phyloP scores from a whole-genome alignment of 2,113 vertebrate genomes.

The Muntiacus reevesi region DNA sequence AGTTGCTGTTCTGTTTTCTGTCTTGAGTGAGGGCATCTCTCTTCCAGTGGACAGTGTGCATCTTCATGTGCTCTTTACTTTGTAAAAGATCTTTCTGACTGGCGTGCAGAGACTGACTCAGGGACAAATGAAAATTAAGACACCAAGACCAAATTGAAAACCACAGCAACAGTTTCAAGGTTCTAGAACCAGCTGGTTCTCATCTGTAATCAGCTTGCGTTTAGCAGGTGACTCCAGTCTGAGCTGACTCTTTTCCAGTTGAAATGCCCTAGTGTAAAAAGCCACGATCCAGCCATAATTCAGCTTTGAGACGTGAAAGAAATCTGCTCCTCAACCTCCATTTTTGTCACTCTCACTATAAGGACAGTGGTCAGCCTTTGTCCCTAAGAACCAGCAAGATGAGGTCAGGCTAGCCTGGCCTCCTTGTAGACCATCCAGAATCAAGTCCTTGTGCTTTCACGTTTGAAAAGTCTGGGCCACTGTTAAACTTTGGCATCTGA shows the following conservation, averaged over 20 bases:
- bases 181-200: not conserved
- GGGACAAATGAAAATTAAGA: not conserved
- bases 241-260: not conserved
- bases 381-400: not conserved
- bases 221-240: not conserved
- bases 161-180: not conserved
- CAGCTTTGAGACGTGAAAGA: not conserved
- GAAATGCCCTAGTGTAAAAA: not conserved
- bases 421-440: not conserved
- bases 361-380: not conserved
- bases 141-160: not conserved
- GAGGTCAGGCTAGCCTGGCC: too few relatives aligned
- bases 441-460: not conserved
- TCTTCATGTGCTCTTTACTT: rapidly evolving
- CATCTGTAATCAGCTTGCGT: too few relatives aligned
- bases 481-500: not conserved
- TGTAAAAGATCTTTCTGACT: not conserved
- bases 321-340: not conserved
- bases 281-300: not conserved
- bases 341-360: not conserved
- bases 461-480: not conserved
- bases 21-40: not conserved
- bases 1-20: too few relatives aligned
- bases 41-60: not conserved
- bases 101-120: too few relatives aligned